Evolutionary conservation across 1,140 invertebrate genomes (phyloP).

Genomic region (Lysiphlebus fabarum): DNA sequence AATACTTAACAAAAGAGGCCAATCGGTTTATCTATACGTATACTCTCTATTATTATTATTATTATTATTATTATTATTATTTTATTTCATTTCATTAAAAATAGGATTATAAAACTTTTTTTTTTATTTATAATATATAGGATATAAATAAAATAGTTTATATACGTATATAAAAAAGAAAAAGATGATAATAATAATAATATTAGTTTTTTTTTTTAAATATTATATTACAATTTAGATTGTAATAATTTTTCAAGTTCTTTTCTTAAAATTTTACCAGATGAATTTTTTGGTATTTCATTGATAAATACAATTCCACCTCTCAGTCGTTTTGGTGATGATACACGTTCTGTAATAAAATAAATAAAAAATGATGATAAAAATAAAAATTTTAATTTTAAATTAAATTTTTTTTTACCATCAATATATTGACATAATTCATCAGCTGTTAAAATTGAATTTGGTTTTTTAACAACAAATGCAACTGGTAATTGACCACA

Average conservation of each 20-base stretch:
- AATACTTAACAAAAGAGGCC: no score
- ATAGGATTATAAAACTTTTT: no score
- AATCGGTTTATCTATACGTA: no score
- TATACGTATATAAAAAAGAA: no score
- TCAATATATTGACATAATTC: conserved; percentile 58
- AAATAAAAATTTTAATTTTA: conserved; percentile 11
- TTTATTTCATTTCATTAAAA: no score
- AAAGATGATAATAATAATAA: no score
- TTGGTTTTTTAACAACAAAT: conserved; percentile 60
- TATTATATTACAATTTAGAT: conserved; percentile 49
- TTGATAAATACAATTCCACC: conserved; percentile 67
- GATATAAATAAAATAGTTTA: no score
- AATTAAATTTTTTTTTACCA: conserved; percentile 25
- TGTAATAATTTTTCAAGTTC: conserved; percentile 50
- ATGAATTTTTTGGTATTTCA: conserved; percentile 65
- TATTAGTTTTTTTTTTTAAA: no score
- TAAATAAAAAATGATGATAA: no score
- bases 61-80: no score
- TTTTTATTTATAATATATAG: no score
- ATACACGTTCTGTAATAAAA: conserved; percentile 51
- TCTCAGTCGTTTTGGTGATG: conserved; percentile 58
- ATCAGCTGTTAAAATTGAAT: conserved; percentile 47
- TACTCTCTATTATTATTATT: no score
- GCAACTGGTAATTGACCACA: conserved; percentile 68
- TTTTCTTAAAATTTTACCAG: conserved; percentile 66